A percentile compares a stretch with the other conserved stretches of the same genome.
These are phyloP conservation scores for Spheniscus humboldti DNA, from an alignment of 2,797 vertebrate genomes.

Conservation along the genomic window DNA sequence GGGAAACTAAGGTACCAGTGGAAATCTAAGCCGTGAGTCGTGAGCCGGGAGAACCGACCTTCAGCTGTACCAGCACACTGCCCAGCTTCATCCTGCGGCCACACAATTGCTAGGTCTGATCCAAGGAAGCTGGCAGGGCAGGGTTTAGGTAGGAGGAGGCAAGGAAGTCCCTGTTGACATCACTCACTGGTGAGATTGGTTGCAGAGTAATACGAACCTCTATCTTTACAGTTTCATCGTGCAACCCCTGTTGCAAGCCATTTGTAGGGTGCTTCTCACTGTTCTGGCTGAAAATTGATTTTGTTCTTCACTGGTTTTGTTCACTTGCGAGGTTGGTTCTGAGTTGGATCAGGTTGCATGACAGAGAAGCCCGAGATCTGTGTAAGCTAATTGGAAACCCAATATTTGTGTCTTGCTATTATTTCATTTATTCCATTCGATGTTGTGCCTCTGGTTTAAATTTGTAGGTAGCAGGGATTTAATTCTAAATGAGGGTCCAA, in stretches of 20 bases:
- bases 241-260: fast-evolving
- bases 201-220: fast-evolving
- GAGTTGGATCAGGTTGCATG: background rate
- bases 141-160: background rate
- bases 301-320: background rate
- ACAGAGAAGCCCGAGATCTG: background rate
- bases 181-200: fast-evolving
- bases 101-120: fast-evolving
- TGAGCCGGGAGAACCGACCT: fast-evolving
- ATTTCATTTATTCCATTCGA: fast-evolving
- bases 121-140: fast-evolving
- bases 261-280: background rate
- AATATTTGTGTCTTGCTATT: fast-evolving
- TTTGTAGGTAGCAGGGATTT: background rate
- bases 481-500: background rate
- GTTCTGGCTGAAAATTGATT: background rate
- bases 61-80: background rate
- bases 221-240: background rate
- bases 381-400: background rate
- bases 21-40: background rate
- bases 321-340: background rate
- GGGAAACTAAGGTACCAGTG: fast-evolving
- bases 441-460: background rate
- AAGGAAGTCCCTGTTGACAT: background rate
- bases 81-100: background rate